phyloP scores from a whole-genome alignment of 1,140 invertebrate genomes.

The Temnothorax curvispinosus region DNA sequence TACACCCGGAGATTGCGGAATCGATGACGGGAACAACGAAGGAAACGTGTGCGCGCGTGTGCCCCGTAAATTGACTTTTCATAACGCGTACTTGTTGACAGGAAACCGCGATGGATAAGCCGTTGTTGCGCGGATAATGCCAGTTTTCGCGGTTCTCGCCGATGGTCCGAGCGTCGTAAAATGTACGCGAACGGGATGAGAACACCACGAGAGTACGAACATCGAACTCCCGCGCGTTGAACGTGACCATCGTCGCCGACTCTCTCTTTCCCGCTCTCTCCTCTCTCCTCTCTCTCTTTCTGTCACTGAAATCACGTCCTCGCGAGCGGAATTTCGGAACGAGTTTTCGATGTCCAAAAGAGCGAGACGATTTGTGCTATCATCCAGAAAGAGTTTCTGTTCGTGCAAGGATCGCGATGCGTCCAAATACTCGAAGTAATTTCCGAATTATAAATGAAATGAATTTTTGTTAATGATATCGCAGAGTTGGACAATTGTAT shows the following conservation, averaged over 20 bases:
- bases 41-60: background rate
- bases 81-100: slow-evolving; percentile 31
- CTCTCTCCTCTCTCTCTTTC: background rate
- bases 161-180: slow-evolving; percentile 37
- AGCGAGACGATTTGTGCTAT: slow-evolving; percentile 14
- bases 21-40: background rate
- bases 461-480: background rate
- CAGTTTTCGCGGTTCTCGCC: slow-evolving; percentile 12
- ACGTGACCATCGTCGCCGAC: slow-evolving; percentile 38
- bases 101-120: slow-evolving; percentile 30
- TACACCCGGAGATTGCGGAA: slow-evolving; percentile 25
- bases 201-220: background rate
- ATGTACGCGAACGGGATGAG: slow-evolving; percentile 19
- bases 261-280: background rate
- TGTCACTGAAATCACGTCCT: slow-evolving; percentile 32
- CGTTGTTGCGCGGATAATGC: slow-evolving; percentile 28
- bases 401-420: background rate
- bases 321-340: slow-evolving; percentile 22
- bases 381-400: background rate
- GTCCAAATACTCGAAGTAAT: background rate
- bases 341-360: slow-evolving; percentile 12
- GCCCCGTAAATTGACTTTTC: slow-evolving; percentile 43
- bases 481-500: background rate
- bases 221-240: slow-evolving; percentile 19
- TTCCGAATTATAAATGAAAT: background rate